Conservation (phyloP, 1,140 invertebrate species). For the Zaprionus ornatus region DNA sequence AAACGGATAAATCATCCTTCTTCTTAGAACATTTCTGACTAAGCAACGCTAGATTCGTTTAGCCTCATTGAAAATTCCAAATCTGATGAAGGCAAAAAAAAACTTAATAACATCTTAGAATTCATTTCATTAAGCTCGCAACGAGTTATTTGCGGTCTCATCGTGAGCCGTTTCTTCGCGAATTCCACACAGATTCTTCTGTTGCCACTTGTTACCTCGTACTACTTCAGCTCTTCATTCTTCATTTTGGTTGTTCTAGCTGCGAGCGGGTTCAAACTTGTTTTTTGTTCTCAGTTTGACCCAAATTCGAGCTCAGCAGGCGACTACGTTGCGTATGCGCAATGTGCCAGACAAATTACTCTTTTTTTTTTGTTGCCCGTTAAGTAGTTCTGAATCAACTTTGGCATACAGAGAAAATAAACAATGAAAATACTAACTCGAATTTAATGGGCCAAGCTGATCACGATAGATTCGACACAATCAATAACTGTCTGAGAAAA, state of each 20-base stretch:
- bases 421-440: slow-evolving; percentile 12
- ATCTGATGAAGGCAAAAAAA: background rate
- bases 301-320: slow-evolving; percentile 18
- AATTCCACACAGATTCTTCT: background rate
- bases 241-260: background rate
- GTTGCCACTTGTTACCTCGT: background rate
- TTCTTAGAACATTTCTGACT: no score
- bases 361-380: background rate
- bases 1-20: no score
- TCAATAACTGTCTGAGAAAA: slow-evolving; percentile 6
- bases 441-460: slow-evolving; percentile 16
- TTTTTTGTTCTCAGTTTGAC: slow-evolving; percentile 14
- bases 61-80: background rate
- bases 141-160: background rate
- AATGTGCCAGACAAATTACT: slow-evolving; percentile 17
- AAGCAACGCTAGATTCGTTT: no score
- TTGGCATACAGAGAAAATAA: background rate
- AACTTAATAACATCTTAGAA: background rate
- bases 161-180: background rate
- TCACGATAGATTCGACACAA: slow-evolving; percentile 13
- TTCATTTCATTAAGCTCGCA: background rate
- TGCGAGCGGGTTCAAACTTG: background rate
- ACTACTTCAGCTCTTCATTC: background rate
- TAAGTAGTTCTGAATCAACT: background rate
- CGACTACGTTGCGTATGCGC: slow-evolving; percentile 34